phyloP scores from a whole-genome alignment of 2,888 invertebrate species.

The Galeruca laticollis region DNA sequence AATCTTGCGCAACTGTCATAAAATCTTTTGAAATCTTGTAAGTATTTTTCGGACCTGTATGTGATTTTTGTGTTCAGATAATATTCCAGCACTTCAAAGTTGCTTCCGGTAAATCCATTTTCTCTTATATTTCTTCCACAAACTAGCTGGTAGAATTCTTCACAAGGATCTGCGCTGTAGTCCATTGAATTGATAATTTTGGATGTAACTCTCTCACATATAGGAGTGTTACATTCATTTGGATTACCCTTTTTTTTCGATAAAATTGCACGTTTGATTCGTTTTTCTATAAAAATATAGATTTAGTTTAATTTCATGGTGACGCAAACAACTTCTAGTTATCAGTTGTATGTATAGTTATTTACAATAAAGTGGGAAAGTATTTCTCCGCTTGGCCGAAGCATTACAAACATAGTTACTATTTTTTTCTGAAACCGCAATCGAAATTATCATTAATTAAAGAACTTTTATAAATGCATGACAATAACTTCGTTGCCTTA shows the following conservation, averaged over 20 bases:
- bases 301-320: background rate
- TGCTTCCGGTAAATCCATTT: conserved; percentile 18
- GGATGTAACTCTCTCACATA: conserved; percentile 21
- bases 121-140: conserved; percentile 24
- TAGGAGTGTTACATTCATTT: conserved; percentile 8
- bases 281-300: conserved; percentile 2
- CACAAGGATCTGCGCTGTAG: conserved; percentile 27
- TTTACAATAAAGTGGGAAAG: too few relatives aligned
- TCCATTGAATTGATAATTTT: conserved; percentile 21
- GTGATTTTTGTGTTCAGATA: conserved; percentile 13
- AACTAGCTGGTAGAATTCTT: conserved; percentile 31
- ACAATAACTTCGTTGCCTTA: too few relatives aligned
- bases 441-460: too few relatives aligned
- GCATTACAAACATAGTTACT: too few relatives aligned
- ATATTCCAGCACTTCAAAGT: conserved; percentile 20
- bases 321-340: too few relatives aligned
- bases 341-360: too few relatives aligned
- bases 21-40: conserved; percentile 30
- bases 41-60: conserved; percentile 15
- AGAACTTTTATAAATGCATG: too few relatives aligned
- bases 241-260: background rate
- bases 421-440: too few relatives aligned
- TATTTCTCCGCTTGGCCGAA: too few relatives aligned
- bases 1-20: conserved; percentile 24
- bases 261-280: conserved; percentile 12